A percentile compares a stretch with the other conserved stretches of the same genome.
Conservation (phyloP, 2,113 vertebrate genomes). For the Semicossyphus pulcher region DNA sequence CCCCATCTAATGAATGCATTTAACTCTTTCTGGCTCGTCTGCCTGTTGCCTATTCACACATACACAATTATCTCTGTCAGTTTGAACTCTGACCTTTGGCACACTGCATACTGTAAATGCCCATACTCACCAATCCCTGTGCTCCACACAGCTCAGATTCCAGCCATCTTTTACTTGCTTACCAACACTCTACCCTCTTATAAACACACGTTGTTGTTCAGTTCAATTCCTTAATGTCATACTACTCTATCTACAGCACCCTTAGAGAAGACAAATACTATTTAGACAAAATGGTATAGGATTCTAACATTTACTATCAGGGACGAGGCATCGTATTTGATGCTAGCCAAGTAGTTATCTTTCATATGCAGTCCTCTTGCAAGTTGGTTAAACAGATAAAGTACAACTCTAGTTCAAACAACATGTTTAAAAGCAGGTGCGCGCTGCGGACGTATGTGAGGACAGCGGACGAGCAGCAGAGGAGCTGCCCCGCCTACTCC, state of each 20-base stretch:
- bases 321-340: too few species aligned
- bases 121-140: slow-evolving; percentile 30
- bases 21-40: not conserved
- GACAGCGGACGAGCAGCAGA: too few species aligned
- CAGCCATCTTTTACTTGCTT: slow-evolving; percentile 18
- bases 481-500: too few species aligned
- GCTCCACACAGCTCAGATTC: slow-evolving; percentile 33
- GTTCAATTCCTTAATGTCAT: not conserved
- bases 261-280: too few species aligned
- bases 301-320: too few species aligned
- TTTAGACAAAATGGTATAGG: not conserved
- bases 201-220: slow-evolving; percentile 20
- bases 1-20: not conserved
- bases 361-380: too few species aligned
- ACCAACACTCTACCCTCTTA: not conserved
- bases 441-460: too few species aligned
- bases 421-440: too few species aligned
- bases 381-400: too few species aligned
- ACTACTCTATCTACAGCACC: not conserved
- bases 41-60: not conserved
- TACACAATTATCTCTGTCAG: not conserved
- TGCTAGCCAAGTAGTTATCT: too few species aligned
- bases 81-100: slow-evolving; percentile 50
- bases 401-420: too few species aligned
- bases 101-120: slow-evolving; percentile 33